These are phyloP conservation scores for Delichon dasypus DNA, from an alignment of 2,797 vertebrate species.

Conservation along the genomic window DNA sequence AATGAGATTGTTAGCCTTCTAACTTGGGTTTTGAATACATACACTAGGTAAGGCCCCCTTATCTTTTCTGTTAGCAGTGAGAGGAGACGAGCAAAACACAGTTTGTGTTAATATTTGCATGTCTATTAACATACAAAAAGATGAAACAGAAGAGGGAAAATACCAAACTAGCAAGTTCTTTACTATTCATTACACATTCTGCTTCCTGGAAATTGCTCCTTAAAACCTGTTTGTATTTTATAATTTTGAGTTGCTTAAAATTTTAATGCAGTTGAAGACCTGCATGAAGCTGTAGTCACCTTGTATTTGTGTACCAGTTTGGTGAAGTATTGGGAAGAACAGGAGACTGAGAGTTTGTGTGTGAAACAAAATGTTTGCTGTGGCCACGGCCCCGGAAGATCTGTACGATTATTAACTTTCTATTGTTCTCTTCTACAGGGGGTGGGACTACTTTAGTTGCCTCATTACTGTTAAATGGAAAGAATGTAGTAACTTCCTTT, in stretches of 20 bases:
- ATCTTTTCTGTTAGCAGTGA: neutral
- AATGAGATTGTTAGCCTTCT: constrained; percentile 96
- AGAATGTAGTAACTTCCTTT: constrained; percentile 36
- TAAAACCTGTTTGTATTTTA: neutral
- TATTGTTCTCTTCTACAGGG: neutral
- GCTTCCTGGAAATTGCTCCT: neutral
- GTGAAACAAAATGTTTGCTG: neutral
- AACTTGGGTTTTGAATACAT: constrained; percentile 96
- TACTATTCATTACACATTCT: neutral
- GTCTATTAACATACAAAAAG: neutral
- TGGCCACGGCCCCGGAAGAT: neutral
- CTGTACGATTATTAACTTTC: neutral
- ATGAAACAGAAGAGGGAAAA: neutral
- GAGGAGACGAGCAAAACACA: neutral
- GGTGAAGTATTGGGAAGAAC: neutral
- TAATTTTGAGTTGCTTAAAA: neutral
- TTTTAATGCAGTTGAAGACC: neutral
- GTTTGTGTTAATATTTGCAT: neutral
- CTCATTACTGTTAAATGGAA: constrained; percentile 23
- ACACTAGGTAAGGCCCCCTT: constrained; percentile 82
- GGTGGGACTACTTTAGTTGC: neutral
- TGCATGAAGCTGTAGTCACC: neutral
- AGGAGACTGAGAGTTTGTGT: neutral
- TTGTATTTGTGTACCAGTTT: neutral
- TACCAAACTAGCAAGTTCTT: neutral